These are phyloP conservation scores for Drosophila nigromelanica DNA, from an alignment of 1,140 invertebrate genomes.

Conservation along the genomic window DNA sequence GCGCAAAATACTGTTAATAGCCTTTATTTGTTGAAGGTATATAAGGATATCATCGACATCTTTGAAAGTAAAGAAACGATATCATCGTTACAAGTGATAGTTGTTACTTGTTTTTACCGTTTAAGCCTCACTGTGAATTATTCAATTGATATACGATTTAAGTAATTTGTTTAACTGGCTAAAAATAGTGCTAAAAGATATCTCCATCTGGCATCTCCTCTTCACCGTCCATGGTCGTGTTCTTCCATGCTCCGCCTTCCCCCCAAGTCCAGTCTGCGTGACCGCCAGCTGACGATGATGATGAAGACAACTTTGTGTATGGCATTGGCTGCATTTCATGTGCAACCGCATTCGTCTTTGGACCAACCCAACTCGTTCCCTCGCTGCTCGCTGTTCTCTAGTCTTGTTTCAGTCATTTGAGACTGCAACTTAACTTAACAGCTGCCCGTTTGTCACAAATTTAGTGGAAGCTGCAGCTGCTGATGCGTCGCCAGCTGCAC, in stretches of 20 bases:
- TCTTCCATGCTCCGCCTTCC: too few relatives aligned
- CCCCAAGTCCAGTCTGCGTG: background rate
- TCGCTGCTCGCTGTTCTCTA: background rate
- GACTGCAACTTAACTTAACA: slow-evolving; percentile 52
- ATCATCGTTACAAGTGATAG: too few relatives aligned
- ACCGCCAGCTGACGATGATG: slow-evolving; percentile 1
- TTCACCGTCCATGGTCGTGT: background rate
- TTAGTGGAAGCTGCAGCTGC: slow-evolving; percentile 47
- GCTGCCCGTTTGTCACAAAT: slow-evolving; percentile 68
- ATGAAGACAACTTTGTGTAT: slow-evolving; percentile 18
- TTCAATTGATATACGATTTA: too few relatives aligned
- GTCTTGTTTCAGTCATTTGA: slow-evolving; percentile 39
- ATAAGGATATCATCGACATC: too few relatives aligned
- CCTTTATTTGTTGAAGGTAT: too few relatives aligned
- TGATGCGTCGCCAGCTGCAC: slow-evolving; percentile 8
- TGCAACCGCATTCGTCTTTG: slow-evolving; percentile 52
- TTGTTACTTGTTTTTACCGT: too few relatives aligned
- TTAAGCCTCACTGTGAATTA: too few relatives aligned
- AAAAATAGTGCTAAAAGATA: too few relatives aligned
- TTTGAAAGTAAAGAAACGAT: too few relatives aligned
- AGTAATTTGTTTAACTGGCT: too few relatives aligned
- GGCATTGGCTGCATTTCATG: slow-evolving; percentile 60
- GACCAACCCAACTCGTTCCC: slow-evolving; percentile 2
- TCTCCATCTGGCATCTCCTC: too few relatives aligned
- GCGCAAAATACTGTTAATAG: too few relatives aligned